Base-by-base conservation (phyloP, 2,797 vertebrate species). In the Hyperoplus lanceolatus region DNA sequence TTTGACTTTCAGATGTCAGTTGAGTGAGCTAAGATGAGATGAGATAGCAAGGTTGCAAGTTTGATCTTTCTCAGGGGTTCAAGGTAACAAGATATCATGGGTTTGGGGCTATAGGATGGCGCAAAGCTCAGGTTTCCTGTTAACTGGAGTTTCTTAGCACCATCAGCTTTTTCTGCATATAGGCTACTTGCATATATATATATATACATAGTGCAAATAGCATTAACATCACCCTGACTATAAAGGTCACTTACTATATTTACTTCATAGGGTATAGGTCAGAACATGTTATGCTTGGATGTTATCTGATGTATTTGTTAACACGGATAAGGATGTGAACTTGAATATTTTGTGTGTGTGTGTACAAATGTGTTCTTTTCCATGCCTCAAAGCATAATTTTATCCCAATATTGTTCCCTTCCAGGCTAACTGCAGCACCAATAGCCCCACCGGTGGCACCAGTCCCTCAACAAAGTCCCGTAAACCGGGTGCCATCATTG, bases 401-500 rank as follows among this genome's bases (percentile, higher is more conserved):
- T 50, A 29, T 60, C 12, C 5, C 42, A 1, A 50, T 63, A 3
- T 75, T 59, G 45, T 58, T 59, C 3, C 13, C 36, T 68, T 13
- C 0, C 93, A 99, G 97, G 96, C 96, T 84, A 96, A 96, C 85
- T 98, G 97, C 80, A 84, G 95, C 58, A 78, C 91, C 82, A 95
- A 88, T 90, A 89, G 87, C 59, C 70, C 93, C 4, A 91, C 83
- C 87, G 87, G 89, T 36, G 90, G 92, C 75, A 86, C 82, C 51
- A 89, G 93, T 59, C 89, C 96, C 14, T 91, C 95, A 0, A 36
- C 94, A 18, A 97, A 97, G 49, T 97, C 97, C 87, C 97, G 98
- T 68, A 99, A 99, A 84, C 98, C 97, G 0, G 98, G 98, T 0
- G 98, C 98, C 1, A 97, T 99, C 88, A 99, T 99, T 13, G 98